Percentiles rank a stretch among this genome's conserved stretches.
Conservation (phyloP, 2,797 vertebrate species). For the Alectoris magna region DNA sequence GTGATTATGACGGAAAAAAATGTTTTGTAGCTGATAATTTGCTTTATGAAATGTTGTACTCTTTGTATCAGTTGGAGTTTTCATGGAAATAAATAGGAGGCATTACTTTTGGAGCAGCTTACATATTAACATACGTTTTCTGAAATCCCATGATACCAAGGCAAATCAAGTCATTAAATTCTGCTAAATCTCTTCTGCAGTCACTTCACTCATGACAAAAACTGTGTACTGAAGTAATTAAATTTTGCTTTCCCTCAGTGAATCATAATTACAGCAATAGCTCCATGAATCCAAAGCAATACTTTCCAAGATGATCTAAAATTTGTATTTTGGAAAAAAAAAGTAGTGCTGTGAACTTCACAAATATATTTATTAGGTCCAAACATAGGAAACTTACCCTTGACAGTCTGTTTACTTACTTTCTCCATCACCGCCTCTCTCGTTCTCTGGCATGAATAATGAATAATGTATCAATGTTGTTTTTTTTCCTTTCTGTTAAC, state of each 20-base stretch:
- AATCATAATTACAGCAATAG: not conserved
- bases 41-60: not conserved
- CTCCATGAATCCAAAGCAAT: not conserved
- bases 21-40: not conserved
- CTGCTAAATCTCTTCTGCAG: not conserved
- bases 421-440: not conserved
- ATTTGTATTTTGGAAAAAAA: constrained; percentile 4
- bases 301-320: not conserved
- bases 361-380: not conserved
- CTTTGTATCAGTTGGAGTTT: not conserved
- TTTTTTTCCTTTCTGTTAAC: not conserved
- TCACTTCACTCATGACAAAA: not conserved
- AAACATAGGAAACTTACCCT: not conserved
- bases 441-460: not conserved
- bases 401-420: not conserved
- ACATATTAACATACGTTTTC: not conserved
- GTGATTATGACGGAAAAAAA: not conserved
- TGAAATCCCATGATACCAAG: not conserved
- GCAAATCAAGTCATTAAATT: not conserved
- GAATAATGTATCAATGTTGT: not conserved
- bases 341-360: not conserved
- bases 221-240: not conserved
- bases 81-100: not conserved
- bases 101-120: not conserved
- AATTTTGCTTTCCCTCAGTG: not conserved